Base-by-base conservation (phyloP, 2,888 invertebrate species). In the Atherix ibis region DNA sequence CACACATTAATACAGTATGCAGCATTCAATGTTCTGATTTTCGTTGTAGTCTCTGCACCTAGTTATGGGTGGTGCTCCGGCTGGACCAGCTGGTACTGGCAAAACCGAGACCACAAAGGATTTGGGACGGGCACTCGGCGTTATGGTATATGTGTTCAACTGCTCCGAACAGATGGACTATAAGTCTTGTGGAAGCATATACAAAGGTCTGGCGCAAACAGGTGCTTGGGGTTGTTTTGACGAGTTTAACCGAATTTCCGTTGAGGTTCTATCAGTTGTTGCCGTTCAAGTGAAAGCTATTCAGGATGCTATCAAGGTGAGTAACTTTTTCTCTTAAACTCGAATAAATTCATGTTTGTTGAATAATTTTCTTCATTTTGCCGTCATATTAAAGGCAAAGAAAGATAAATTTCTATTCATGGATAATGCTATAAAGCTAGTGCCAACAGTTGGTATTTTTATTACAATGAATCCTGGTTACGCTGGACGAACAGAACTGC, bases 121-220 rank as follows among this genome's bases (percentile, higher is more conserved):
- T 67, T 68, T 95, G 48, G 94, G 94, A 10, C 73, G 89, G 55
- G 91, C 92, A n/a, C 67, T 95, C 18, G 94, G 94, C 36, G 81
- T 92, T 53, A 91, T 94, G 89, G 94, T 94, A 30, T 92, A 92
- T 53, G 92, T 92, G 35, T 92, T 92, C 65, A 94, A 92, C 62
- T 94, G 92, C 62, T 92, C 92, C 1, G 91, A 92, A 61, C 92
- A 92, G 67, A 92, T 94, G 92, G 92, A 94, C 64, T 94, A 92
- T 64, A 88, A 87, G 65, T 91, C 91, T 25, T 84, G 91, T 48
- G 92, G 88, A 34, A 91, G 87, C 59, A 92, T 94, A 63, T 94
- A 91, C 64, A 94, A 92, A 67, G 94, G 72, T 56, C 64, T 94
- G 34, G 77, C 87, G 2, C 92, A 94, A 64, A 89, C 91, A 13